Base-by-base conservation (phyloP, 2,797 vertebrate species). In the Helarctos malayanus region DNA sequence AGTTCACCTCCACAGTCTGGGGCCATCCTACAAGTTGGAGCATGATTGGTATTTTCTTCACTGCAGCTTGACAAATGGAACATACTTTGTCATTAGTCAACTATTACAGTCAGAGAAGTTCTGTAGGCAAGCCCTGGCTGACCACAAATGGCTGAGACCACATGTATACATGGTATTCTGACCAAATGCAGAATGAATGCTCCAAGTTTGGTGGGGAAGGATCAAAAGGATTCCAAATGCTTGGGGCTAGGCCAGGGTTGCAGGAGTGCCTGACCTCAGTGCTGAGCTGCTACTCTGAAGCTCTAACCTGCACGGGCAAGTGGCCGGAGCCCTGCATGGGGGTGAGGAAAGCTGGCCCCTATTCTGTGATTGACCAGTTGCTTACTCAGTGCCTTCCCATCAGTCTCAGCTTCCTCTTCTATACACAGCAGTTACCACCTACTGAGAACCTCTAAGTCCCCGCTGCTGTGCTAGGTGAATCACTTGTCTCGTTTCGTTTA, bases 11-110 rank as follows among this genome's bases (percentile, higher is more conserved):
- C n/a, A 38, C 47, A 91, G n/a, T 84, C 61, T 18, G 91, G 94
- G 81, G 95, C 63, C 13, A 80, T 35, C 29, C 63, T 76, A 23
- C 97, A 95, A 68, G 97, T 79, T 91, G 59, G 78, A 95, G 52
- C 97, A 65, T 47, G 97, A 94, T 0, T 83, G 92, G 91, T 49
- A 94, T 91, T 95, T 97, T 97, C 87, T 61, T 19, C 69, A 82
- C 38, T 56, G 81, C 47, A 95, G n/a, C 52, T 71, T 68, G 80
- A 89, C 86, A 95, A 47, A 84, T 78, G 56, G 52, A 81, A 29
- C 12, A 14, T 56, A 49, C 54, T 91, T 96, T 96, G 29, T 89
- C 86, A 84, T 97, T 63, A 93, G 79, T 90, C 75, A 89, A 29
- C 41, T 81, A 8, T 92, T 79, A 52, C 21, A 83, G 87, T 91